Base-by-base conservation (phyloP, 2,797 vertebrate species). In the Phoebastria nigripes region DNA sequence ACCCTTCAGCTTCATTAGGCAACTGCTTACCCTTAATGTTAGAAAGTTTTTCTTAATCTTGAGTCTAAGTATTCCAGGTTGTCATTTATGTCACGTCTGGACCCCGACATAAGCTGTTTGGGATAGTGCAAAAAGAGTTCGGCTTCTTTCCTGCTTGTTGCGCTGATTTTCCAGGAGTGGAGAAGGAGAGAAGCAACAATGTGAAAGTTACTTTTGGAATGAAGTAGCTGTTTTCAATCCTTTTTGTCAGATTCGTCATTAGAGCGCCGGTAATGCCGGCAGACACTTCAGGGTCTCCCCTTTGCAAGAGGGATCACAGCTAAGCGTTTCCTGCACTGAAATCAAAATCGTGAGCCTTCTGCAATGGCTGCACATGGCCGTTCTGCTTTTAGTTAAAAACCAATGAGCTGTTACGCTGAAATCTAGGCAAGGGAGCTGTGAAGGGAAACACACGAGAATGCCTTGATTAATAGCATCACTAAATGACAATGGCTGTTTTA, bases 381-480 rank as follows among this genome's bases (percentile, higher is more conserved):
- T 54, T 24, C 73, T 92, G 94, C 67, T 94, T 93, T 71, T 15
- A 61, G 71, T 92, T 87, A 78, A 79, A 92, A 82, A 41, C 21
- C 69, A 62, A 1, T 0, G 13, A 70, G 46, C 58, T 89, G 80
- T 59, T 55, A 18, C 3, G 6, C 77, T 73, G 67, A 82, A 85
- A 70, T 78, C 62, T n/a, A 42, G 62, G 77, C 77, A 35, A 79
- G 77, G 67, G 58, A 79, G 71, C 66, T 71, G 74, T 74, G 86
- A 73, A 65, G 63, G 63, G 61, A 73, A 87, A 89, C 47, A 55
- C n/a, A 79, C 0, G 1, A 78, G 81, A 89, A 85, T 18, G 81
- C 37, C 61, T 80, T 96, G 94, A 95, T 94, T 94, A 96, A 95
- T 91, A 77, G 90, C 95, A 95, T 94, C 84, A 81, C 81, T 90